Conservation (phyloP, 1,140 invertebrate species). For the Atta cephalotes region DNA sequence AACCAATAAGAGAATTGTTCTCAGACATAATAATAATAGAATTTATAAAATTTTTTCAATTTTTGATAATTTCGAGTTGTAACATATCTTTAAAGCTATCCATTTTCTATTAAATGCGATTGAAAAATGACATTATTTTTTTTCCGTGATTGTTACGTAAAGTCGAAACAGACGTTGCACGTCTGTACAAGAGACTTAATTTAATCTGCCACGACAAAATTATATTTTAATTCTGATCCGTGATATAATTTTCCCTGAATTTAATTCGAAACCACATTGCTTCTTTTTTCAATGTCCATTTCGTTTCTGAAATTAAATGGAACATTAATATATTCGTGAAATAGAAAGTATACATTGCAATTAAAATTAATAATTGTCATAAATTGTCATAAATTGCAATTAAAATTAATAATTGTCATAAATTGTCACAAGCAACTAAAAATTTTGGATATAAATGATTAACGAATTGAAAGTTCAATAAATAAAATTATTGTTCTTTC, state of each 20-base stretch:
- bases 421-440: not conserved
- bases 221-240: constrained; percentile 4
- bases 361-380: too few species aligned
- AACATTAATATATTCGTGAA: not conserved
- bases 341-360: not conserved
- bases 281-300: not conserved
- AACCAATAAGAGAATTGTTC: too few species aligned
- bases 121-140: not conserved
- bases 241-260: not conserved
- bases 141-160: not conserved
- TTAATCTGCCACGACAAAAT: not conserved
- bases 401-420: not conserved
- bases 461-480: too few species aligned
- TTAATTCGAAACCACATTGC: not conserved
- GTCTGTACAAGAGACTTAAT: not conserved
- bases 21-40: too few species aligned
- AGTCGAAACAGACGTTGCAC: not conserved
- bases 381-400: not conserved
- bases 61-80: too few species aligned
- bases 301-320: not conserved
- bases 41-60: too few species aligned
- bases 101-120: constrained; percentile 62
- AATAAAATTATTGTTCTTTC: too few species aligned
- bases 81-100: not conserved
- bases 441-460: not conserved